A percentile compares a stretch with the other conserved stretches of the same genome.
Evolutionary conservation across 2,888 invertebrate genomes (phyloP).

Genomic region (Leptinotarsa haldemani): DNA sequence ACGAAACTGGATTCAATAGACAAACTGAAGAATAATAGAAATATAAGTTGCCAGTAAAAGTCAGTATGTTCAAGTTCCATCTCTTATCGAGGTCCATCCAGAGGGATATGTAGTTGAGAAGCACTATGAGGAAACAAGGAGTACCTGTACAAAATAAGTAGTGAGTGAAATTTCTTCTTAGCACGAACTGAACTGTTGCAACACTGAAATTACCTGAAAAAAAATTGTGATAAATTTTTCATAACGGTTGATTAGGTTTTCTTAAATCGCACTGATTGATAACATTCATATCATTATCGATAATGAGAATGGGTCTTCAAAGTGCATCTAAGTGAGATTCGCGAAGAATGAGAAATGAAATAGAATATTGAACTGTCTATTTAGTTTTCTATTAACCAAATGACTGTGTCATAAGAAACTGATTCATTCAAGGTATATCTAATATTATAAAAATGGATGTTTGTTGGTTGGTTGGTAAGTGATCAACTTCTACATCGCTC

Average conservation of each 20-base stretch:
- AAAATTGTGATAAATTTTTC: not conserved
- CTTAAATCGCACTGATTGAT: too few species aligned
- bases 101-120: slow-evolving; percentile 50
- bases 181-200: slow-evolving; percentile 46
- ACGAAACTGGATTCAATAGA: slow-evolving; percentile 36
- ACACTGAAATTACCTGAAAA: slow-evolving; percentile 53
- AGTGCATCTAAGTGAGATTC: too few species aligned
- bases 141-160: slow-evolving; percentile 49
- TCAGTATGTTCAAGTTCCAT: slow-evolving; percentile 37
- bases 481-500: too few species aligned
- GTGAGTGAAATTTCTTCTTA: slow-evolving; percentile 47
- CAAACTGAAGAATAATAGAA: slow-evolving; percentile 45
- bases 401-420: too few species aligned
- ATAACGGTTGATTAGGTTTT: not conserved
- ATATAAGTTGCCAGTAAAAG: slow-evolving; percentile 37
- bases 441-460: too few species aligned
- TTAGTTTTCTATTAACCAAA: too few species aligned
- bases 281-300: too few species aligned
- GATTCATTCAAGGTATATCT: too few species aligned
- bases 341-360: too few species aligned
- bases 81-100: slow-evolving; percentile 48
- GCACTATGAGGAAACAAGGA: slow-evolving; percentile 48
- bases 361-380: too few species aligned
- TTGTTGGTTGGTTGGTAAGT: too few species aligned
- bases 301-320: too few species aligned